Evolutionary conservation across 2,113 vertebrate species (phyloP).

Genomic region (Struthidea cinerea): DNA sequence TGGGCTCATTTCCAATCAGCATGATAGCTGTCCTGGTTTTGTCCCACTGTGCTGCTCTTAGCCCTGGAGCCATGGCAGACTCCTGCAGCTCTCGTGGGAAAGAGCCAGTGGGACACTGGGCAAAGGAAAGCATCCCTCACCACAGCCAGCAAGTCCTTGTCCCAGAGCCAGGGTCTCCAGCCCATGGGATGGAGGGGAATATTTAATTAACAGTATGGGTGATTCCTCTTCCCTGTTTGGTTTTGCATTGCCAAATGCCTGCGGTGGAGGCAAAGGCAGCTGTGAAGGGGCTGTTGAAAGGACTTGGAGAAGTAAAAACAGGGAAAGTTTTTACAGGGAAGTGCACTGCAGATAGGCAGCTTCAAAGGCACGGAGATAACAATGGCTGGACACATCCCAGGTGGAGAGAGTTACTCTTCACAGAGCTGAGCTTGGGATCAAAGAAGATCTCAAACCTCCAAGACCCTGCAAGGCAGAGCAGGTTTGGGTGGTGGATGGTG

Average conservation of each 20-base stretch:
- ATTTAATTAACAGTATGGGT: neutral
- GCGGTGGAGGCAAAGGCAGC: neutral
- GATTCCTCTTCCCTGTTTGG: neutral
- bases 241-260: neutral
- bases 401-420: neutral
- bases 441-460: neutral
- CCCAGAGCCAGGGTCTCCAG: neutral
- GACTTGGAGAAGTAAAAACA: neutral
- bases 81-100: neutral
- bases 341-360: neutral
- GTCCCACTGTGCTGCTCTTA: neutral
- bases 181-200: neutral
- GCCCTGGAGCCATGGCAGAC: neutral
- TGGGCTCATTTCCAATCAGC: neutral
- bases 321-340: neutral
- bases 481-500: neutral
- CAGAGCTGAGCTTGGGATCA: neutral
- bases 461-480: neutral
- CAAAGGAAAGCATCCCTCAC: neutral
- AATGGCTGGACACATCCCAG: constrained; percentile 24
- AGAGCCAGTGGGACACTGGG: neutral
- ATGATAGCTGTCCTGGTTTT: neutral
- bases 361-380: constrained; percentile 16
- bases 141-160: neutral
- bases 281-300: constrained; percentile 8